A percentile compares a stretch with the other conserved stretches of the same genome.
Evolutionary conservation across 1,140 invertebrate genomes (phyloP).

Genomic region (Zaprionus nigranus): DNA sequence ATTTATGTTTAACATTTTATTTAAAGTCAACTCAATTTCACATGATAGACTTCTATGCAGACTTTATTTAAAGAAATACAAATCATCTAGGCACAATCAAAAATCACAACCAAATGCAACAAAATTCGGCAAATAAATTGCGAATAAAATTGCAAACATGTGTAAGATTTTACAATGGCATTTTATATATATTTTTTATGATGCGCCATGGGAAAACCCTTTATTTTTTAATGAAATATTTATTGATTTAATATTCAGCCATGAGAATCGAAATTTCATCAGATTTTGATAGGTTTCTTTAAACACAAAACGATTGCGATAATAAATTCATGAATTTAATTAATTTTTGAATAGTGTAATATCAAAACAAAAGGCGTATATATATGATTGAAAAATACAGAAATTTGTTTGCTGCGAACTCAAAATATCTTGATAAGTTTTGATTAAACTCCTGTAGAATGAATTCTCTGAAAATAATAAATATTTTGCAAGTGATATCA

Average conservation of each 20-base stretch:
- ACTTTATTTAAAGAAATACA: background rate
- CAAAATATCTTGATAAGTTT: no score
- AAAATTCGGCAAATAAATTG: background rate
- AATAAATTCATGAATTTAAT: background rate
- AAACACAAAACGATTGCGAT: background rate
- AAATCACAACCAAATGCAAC: conserved; percentile 1
- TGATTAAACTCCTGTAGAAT: no score
- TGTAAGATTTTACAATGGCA: background rate
- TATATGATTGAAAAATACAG: no score
- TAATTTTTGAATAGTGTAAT: background rate
- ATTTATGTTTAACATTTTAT: background rate
- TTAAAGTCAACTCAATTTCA: background rate
- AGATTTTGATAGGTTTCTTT: background rate
- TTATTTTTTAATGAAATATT: conserved; percentile 3
- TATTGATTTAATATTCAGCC: background rate
- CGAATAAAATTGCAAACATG: background rate
- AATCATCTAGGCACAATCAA: background rate
- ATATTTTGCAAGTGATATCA: no score
- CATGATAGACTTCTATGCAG: background rate
- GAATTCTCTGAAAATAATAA: no score
- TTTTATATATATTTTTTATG: background rate
- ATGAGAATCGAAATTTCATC: background rate
- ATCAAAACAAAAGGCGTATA: background rate
- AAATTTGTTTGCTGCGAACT: no score
- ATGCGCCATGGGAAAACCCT: background rate